Evolutionary conservation across 2,113 vertebrate species (phyloP).

Genomic region (Rhombomys opimus): DNA sequence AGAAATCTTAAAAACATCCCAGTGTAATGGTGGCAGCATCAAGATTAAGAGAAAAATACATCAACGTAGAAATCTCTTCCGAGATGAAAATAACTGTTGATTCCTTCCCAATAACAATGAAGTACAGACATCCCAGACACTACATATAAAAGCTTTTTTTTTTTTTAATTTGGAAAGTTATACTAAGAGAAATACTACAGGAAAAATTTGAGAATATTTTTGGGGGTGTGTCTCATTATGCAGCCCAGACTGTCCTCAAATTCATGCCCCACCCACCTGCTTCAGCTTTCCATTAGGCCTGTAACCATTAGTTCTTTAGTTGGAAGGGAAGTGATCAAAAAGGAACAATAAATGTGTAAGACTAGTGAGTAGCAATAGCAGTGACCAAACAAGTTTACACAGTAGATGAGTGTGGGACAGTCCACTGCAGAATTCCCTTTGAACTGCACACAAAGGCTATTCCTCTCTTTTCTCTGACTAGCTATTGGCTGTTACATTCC

Average conservation of each 20-base stretch:
- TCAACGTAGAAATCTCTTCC: background rate
- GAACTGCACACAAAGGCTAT: background rate
- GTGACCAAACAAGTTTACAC: background rate
- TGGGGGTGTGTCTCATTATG: background rate
- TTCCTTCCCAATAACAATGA: background rate
- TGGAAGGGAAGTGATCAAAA: background rate
- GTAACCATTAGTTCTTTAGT: background rate
- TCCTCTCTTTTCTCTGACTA: background rate
- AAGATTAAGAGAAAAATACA: background rate
- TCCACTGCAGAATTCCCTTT: background rate
- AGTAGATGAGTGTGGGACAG: background rate
- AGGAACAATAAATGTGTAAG: background rate
- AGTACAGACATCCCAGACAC: background rate
- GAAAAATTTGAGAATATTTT: background rate
- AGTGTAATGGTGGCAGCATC: background rate
- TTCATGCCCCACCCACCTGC: background rate
- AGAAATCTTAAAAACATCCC: constrained; percentile 34
- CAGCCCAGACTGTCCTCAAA: background rate
- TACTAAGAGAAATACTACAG: background rate
- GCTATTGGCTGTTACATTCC: background rate
- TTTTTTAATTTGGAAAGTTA: background rate
- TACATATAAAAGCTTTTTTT: background rate
- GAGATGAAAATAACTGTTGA: background rate
- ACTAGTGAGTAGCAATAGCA: background rate
- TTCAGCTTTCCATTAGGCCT: background rate